These are phyloP conservation scores for Panthera tigris DNA, from an alignment of 2,113 vertebrate species.

Conservation along the genomic window DNA sequence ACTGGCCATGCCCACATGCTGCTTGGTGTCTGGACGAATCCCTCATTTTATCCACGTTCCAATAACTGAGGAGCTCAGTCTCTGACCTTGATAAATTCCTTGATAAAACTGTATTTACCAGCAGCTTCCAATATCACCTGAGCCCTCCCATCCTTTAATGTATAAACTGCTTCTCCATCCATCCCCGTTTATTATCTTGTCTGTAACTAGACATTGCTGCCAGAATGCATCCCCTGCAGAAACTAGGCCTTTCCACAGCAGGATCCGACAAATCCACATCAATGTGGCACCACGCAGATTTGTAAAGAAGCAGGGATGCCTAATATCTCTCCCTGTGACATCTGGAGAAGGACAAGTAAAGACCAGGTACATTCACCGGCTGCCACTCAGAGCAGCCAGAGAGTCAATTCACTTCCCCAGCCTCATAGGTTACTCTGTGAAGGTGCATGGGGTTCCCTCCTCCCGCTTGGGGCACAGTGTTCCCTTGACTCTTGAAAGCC, in stretches of 20 bases:
- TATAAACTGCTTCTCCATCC: slow-evolving; percentile 79
- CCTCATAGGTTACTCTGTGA: slow-evolving; percentile 50
- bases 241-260: slow-evolving; percentile 89
- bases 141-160: slow-evolving; percentile 82
- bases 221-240: slow-evolving; percentile 83
- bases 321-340: slow-evolving; percentile 84
- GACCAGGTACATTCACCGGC: slow-evolving; percentile 74
- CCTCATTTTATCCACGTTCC: slow-evolving; percentile 67
- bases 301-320: slow-evolving; percentile 82
- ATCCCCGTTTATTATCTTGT: slow-evolving; percentile 85
- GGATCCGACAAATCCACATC: slow-evolving; percentile 86
- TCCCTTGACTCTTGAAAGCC: slow-evolving; percentile 75
- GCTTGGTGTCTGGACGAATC: slow-evolving; percentile 45
- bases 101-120: slow-evolving; percentile 84
- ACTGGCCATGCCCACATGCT: neutral
- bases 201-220: slow-evolving; percentile 84
- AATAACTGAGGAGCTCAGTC: slow-evolving; percentile 69
- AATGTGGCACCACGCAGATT: slow-evolving; percentile 82
- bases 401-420: slow-evolving; percentile 62
- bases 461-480: neutral
- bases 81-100: slow-evolving; percentile 88
- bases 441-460: slow-evolving; percentile 60
- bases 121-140: slow-evolving; percentile 82
- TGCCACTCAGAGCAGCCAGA: slow-evolving; percentile 69
- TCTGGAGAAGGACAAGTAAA: slow-evolving; percentile 82